Base-by-base conservation (phyloP, 2,113 vertebrate species). In the Gallinago media region DNA sequence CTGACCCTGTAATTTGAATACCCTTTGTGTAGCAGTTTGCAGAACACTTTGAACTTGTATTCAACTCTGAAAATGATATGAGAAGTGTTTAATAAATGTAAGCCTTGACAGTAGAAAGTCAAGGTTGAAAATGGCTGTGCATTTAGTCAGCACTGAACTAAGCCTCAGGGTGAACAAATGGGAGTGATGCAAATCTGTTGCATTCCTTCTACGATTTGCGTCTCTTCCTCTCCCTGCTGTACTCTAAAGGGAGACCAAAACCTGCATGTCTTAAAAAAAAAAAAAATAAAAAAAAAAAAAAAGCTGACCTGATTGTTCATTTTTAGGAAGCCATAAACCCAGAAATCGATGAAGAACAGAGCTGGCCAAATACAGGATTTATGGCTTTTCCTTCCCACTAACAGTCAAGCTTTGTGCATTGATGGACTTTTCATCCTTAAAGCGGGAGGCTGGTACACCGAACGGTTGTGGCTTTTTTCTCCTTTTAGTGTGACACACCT, bases 161-260 rank as follows among this genome's bases (percentile, higher is more conserved):
- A 93, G 82, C 95, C 92, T 97, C 72, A 29, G 82, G 76, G 68
- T 95, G 96, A 94, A 84, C 75, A 84, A 93, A 79, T 80, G 90
- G 59, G 21, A 61, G 63, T 79, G 82, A 94, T 0, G 0, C 29
- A 85, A 88, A 76, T 67, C 11, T 38, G 40, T 27, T 74, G 72
- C 72, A 71, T 94, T 96, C 65, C 65, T 86, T 17, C n/a, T 85
- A 11, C 0, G 2, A 56, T n/a, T 79, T 84, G 52, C 11, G 20
- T 32, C 34, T 79, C 44, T 70, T 88, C 40, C 56, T 82, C 46
- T 86, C 32, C 42, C 63, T 94, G 26, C 20, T 11, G 3, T 3
- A 3, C 26, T 83, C 49, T 55, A 59, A 42, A 85, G 52, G 36
- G 29, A 85, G 44, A 85, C 74, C 34, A 88, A 63, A 89, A 62